Percentiles rank a stretch among this genome's conserved stretches.
Conservation (phyloP, 2,888 invertebrate species). For the Meta bourneti region DNA sequence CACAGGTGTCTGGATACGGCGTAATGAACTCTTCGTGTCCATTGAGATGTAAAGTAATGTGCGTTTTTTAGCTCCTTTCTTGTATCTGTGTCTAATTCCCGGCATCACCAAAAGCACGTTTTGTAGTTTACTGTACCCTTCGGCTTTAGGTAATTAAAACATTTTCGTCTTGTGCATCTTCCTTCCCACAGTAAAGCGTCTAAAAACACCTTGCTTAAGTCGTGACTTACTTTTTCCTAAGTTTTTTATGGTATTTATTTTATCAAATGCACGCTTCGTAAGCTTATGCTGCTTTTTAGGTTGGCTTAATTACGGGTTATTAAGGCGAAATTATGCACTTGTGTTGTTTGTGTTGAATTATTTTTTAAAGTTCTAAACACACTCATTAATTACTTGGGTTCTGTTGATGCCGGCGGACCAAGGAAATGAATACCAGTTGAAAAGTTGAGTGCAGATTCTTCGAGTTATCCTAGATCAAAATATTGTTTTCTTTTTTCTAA, state of each 20-base stretch:
- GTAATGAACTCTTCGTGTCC: not conserved
- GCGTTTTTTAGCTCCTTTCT: not conserved
- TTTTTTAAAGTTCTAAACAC: not conserved
- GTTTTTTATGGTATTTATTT: not conserved
- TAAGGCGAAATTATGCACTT: not conserved
- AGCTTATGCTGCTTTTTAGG: not conserved
- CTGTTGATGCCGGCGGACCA: no score
- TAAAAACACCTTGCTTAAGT: not conserved
- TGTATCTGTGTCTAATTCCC: not conserved
- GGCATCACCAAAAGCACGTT: not conserved
- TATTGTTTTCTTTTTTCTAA: no score
- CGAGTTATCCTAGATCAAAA: no score
- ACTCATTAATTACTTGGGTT: not conserved
- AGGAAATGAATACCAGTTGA: not conserved
- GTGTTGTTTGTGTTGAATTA: not conserved
- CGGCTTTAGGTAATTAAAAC: slow-evolving; percentile 18
- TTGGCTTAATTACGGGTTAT: not conserved
- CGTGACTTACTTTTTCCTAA: slow-evolving; percentile 2
- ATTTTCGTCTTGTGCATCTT: not conserved
- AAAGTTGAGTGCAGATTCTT: not conserved
- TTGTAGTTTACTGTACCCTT: not conserved
- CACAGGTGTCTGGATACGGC: not conserved
- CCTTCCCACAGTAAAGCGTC: not conserved
- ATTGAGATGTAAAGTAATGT: not conserved
- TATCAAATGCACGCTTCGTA: not conserved